Evolutionary conservation across 2,797 vertebrate genomes (phyloP).

Genomic region (Alcedo atthis): DNA sequence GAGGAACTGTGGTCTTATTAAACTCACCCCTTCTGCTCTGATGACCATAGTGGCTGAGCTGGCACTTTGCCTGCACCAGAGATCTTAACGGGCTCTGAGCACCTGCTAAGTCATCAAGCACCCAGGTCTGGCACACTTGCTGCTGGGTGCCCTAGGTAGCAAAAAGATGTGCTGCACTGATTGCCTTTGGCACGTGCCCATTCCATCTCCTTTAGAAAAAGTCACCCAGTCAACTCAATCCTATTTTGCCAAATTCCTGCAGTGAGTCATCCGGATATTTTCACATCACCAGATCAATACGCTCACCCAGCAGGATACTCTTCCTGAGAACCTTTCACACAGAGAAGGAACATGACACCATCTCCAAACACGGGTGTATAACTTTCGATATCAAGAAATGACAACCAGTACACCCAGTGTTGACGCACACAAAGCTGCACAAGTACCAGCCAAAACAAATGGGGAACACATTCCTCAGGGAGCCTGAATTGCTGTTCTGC

Average conservation of each 20-base stretch:
- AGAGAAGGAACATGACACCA: rapidly evolving
- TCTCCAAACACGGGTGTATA: neutral
- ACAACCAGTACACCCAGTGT: neutral
- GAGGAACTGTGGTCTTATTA: neutral
- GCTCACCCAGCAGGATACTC: neutral
- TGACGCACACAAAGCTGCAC: neutral
- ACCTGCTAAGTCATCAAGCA: rapidly evolving
- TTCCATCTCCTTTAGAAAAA: neutral
- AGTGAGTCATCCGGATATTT: neutral
- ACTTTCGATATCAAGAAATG: rapidly evolving
- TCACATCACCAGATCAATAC: neutral
- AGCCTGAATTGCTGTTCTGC: neutral
- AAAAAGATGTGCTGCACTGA: neutral
- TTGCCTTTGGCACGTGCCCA: neutral
- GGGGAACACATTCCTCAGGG: rapidly evolving
- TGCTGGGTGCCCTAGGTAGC: neutral
- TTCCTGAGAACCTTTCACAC: neutral
- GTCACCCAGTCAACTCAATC: rapidly evolving
- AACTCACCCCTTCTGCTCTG: no score
- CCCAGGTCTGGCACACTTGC: neutral
- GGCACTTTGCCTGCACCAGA: neutral
- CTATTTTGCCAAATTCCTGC: no score
- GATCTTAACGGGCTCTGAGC: neutral
- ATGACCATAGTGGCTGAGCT: neutral
- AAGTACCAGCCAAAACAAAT: neutral